Evolutionary conservation across 2,888 invertebrate species (phyloP).

Genomic region (Ornithoptera alexandrae): DNA sequence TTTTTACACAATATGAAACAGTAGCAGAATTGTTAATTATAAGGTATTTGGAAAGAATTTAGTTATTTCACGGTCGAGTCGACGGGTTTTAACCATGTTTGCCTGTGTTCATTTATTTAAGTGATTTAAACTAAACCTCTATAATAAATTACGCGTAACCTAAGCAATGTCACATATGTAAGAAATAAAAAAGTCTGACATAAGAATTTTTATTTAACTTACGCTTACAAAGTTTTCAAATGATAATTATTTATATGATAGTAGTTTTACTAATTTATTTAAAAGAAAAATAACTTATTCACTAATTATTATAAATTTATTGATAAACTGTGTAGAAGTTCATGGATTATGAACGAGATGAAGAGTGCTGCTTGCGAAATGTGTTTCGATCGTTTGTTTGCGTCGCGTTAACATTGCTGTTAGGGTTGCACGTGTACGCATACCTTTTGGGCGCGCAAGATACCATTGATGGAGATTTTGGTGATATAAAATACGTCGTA

Average conservation of each 20-base stretch:
- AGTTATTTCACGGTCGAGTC: not conserved
- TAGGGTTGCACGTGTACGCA: slow-evolving; percentile 62
- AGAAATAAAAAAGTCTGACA: slow-evolving; percentile 7
- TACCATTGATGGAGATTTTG: slow-evolving; percentile 54
- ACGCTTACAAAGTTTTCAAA: slow-evolving; percentile 12
- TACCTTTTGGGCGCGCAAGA: slow-evolving; percentile 56
- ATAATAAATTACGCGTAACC: not conserved
- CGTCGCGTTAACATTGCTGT: slow-evolving; percentile 49
- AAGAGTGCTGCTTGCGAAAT: slow-evolving; percentile 43
- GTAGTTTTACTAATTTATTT: not conserved
- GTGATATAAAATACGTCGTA: slow-evolving; percentile 63
- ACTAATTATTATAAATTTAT: not conserved
- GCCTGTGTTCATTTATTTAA: not conserved
- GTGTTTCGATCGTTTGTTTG: slow-evolving; percentile 64
- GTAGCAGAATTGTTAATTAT: no score
- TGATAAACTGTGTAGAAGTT: slow-evolving; percentile 3
- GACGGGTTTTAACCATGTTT: not conserved
- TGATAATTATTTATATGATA: slow-evolving; percentile 1
- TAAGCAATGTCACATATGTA: slow-evolving; percentile 5
- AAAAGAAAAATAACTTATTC: not conserved
- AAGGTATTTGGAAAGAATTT: no score
- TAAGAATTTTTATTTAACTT: slow-evolving; percentile 5
- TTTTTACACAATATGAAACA: no score
- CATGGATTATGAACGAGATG: slow-evolving; percentile 51
- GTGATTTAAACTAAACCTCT: slow-evolving; percentile 11